Base-by-base conservation (phyloP, 53 echinoderm and acorn worm species). In the Henricia sp. region DNA sequence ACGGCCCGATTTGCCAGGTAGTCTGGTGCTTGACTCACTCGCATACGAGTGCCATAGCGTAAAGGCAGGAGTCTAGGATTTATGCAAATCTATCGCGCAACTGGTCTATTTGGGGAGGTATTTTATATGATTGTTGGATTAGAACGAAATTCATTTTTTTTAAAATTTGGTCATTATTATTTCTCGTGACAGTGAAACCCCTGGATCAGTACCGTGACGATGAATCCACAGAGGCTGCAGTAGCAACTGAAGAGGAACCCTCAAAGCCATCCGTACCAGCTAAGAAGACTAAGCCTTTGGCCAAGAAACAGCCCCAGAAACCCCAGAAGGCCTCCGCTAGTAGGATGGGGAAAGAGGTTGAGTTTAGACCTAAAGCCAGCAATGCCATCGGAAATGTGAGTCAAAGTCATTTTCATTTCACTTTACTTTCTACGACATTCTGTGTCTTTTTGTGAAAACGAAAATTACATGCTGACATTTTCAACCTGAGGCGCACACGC, bases 181-280 rank as follows among this genome's bases (percentile, higher is more conserved):
- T 19, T 51, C 8, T 55, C 44, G 0, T 78, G 27, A 38, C 87
- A 91, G 95, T 95, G 6, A 91, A 90, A 87, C 95, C 95, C 3
- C 77, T 95, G 46, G 92, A 95, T n/a, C 91, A 83, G 50, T 95
- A 95, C 85, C 71, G 57, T 3, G 92, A 95, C 25, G 85, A 92
- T 21, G 92, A 95, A 48, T 42, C 60, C 0, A 86, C 85, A 16
- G 86, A 25, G 2, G 86, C 65, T 9, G 27, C 50, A 19, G 90
- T 85, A 6, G 67, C 44, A 1, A n/a, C n/a, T n/a, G n/a, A 41
- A 60, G 52, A 71, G 74, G 37, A 70, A 67, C 73, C 10, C 46
- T 17, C 48, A 71, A 72, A 58, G 77, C 36, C 43, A 35, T 52
- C 84, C 42, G 69, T 37, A 8, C 59, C 50, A 55, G 51, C 51